These are phyloP conservation scores for Bos indicus DNA, from an alignment of 2,113 vertebrate species.

Conservation along the genomic window DNA sequence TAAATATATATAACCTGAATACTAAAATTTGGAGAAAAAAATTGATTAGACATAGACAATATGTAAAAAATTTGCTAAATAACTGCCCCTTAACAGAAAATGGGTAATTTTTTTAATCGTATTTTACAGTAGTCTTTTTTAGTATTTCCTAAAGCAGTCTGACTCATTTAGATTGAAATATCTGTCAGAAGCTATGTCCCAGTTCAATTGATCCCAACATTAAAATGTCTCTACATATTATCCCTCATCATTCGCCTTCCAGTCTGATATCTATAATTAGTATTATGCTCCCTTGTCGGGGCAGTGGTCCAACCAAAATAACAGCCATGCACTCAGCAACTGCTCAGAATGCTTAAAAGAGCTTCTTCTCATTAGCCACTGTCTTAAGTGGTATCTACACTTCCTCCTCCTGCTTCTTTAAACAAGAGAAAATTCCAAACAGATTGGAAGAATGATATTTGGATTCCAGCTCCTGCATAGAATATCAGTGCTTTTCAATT, in stretches of 20 bases:
- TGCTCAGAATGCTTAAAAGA: background rate
- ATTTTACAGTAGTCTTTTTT: slow-evolving; percentile 51
- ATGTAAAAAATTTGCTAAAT: background rate
- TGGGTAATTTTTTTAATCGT: background rate
- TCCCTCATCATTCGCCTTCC: background rate
- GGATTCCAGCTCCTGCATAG: slow-evolving; percentile 13
- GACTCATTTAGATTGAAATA: slow-evolving; percentile 49
- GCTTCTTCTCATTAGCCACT: background rate
- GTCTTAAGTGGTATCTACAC: background rate
- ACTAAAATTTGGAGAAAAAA: background rate
- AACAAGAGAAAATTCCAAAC: background rate
- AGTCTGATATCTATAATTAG: slow-evolving; percentile 21
- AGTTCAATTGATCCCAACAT: slow-evolving; percentile 30
- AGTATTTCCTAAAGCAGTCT: slow-evolving; percentile 45
- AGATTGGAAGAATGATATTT: slow-evolving; percentile 37
- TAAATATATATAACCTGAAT: background rate
- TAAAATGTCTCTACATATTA: slow-evolving; percentile 35
- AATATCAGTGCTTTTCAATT: slow-evolving; percentile 28
- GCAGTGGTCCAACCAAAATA: background rate
- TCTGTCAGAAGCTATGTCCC: slow-evolving; percentile 38
- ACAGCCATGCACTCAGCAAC: background rate
- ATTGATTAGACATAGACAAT: background rate
- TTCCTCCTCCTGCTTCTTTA: background rate
- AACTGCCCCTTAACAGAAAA: background rate
- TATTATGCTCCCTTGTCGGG: background rate